Evolutionary conservation across 2,113 vertebrate species (phyloP).

Genomic region (zebrafish (Danio rerio)): DNA sequence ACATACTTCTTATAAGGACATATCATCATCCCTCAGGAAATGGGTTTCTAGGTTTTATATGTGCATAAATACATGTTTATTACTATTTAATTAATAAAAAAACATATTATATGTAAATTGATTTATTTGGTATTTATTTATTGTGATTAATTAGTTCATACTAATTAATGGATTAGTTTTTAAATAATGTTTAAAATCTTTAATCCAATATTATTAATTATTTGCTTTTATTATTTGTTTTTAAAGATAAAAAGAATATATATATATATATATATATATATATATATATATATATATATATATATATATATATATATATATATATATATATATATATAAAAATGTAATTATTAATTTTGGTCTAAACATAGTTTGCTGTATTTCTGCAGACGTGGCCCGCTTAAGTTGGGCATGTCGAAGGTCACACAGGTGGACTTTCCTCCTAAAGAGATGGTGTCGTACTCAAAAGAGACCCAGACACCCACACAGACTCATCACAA

Average conservation of each 20-base stretch:
- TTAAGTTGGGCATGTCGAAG: constrained; percentile 95
- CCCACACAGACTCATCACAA: constrained; percentile 87
- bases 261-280: too few relatives aligned
- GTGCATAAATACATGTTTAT: background rate
- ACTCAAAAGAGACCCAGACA: constrained; percentile 95
- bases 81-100: background rate
- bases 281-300: too few relatives aligned
- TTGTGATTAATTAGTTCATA: too few relatives aligned
- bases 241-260: too few relatives aligned
- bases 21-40: background rate
- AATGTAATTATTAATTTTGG: background rate
- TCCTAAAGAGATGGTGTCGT: constrained; percentile 91
- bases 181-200: too few relatives aligned
- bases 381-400: constrained; percentile 82
- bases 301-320: too few relatives aligned
- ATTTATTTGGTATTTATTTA: too few relatives aligned
- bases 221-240: too few relatives aligned
- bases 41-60: background rate
- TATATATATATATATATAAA: too few relatives aligned
- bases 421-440: constrained; percentile 95
- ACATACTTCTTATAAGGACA: background rate
- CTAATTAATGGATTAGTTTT: too few relatives aligned
- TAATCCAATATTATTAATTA: too few relatives aligned
- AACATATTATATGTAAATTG: too few relatives aligned
- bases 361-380: constrained; percentile 16